Conservation (phyloP, 2,888 invertebrate species). For the Macaria notata region DNA sequence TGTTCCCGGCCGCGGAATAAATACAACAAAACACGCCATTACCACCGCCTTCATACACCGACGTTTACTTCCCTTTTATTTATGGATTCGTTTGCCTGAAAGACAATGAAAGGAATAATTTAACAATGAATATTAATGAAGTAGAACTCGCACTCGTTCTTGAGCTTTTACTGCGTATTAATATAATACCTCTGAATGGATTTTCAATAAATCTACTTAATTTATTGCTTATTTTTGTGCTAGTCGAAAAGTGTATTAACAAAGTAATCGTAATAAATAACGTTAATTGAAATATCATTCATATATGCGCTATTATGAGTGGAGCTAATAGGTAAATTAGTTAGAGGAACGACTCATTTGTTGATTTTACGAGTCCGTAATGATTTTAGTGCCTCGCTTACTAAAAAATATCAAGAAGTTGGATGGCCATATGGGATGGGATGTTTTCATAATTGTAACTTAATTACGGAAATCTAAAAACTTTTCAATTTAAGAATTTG, state of each 20-base stretch:
- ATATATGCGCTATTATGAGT: constrained; percentile 12
- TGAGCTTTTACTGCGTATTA: constrained; percentile 64
- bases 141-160: constrained; percentile 64
- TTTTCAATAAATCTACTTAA: constrained; percentile 53
- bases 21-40: constrained; percentile 44
- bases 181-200: constrained; percentile 55
- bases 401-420: too few relatives aligned
- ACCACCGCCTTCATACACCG: constrained; percentile 50
- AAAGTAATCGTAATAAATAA: constrained; percentile 16
- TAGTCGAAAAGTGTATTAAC: constrained; percentile 1
- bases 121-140: constrained; percentile 75
- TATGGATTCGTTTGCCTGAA: constrained; percentile 59
- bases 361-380: too few relatives aligned
- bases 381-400: too few relatives aligned
- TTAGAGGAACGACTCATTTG: too few relatives aligned
- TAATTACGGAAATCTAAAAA: too few relatives aligned
- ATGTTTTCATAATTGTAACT: too few relatives aligned
- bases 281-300: constrained; percentile 19
- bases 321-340: too few relatives aligned
- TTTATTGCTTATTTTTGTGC: constrained; percentile 36
- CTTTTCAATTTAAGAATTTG: too few relatives aligned
- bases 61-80: constrained; percentile 56
- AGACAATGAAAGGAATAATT: constrained; percentile 73
- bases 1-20: constrained; percentile 28
- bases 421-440: too few relatives aligned